Base-by-base conservation (phyloP, 2,113 vertebrate genomes). In the Maccullochella peelii region DNA sequence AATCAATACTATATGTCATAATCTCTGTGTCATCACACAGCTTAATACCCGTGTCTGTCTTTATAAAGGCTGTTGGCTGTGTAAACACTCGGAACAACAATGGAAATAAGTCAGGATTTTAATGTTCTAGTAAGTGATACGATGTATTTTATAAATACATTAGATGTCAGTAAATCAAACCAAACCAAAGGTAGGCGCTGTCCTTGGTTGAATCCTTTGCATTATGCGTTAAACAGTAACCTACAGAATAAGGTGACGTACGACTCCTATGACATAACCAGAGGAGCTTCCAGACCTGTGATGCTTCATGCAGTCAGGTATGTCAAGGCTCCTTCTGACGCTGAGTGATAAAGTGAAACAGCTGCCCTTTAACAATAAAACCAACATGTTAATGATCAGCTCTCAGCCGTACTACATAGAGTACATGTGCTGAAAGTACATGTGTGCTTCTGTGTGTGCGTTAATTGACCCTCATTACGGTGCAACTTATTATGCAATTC, bases 401-500 rank as follows among this genome's bases (percentile, higher is more conserved):
- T 25, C 25, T 75, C 12, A 20, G 44, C 30, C 7, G 5, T 63
- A 67, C 58, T n/a, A 40, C 8, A 12, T 4, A 27, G 23, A 47
- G 55, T 18, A 36, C 25, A 47, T 38, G 62, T 73, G 62, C 27
- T n/a, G 5, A 55, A 49, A 47, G 49, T 50, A n/a, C 9, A 1
- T 36, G 25, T 54, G 23, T 8, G 63, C 5, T 10, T 61, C 30
- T 58, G 50, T 58, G 57, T 30, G 27, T 50, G 78, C 33, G 33
- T 92, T 86, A 89, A 91, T 59, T 59, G 82, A 82, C 52, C 62
- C 72, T 92, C 82, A 86, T 89, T 93, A 91, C 50, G 3, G 38
- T 2, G 1, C 65, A 40, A 62, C 80, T 76, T 52, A 7, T 92
- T 92, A 88, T 73, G 84, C 88, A 85, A 92, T 78, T 75, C 55